Percentiles rank a stretch among this genome's conserved stretches.
These are phyloP conservation scores for Trachelus iudaicus DNA, from an alignment of 2,888 invertebrate genomes.

Conservation along the genomic window DNA sequence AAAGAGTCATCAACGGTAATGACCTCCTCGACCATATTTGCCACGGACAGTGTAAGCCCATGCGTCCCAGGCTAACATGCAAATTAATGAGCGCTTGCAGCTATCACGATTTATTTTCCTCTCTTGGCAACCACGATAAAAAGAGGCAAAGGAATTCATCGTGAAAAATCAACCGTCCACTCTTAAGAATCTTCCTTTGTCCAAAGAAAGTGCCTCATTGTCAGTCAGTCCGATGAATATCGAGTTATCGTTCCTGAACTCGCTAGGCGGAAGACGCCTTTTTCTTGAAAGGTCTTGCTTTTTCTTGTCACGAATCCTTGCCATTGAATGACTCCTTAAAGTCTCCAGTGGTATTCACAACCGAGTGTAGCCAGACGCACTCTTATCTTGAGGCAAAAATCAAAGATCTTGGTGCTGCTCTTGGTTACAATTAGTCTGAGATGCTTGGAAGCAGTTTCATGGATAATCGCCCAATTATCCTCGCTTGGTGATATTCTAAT, in stretches of 20 bases:
- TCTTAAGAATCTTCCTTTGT: background rate
- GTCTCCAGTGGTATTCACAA: background rate
- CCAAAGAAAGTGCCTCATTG: background rate
- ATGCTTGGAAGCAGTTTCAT: background rate
- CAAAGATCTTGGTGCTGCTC: background rate
- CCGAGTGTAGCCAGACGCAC: background rate
- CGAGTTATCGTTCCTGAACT: background rate
- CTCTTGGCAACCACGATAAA: background rate
- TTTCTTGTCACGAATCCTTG: background rate
- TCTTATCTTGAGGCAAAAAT: background rate
- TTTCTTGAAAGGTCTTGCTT: background rate
- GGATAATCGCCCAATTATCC: background rate
- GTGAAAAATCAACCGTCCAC: background rate
- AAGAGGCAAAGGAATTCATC: background rate
- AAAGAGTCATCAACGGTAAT: background rate
- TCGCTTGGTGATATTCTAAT: background rate
- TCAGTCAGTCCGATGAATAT: background rate
- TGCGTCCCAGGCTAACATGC: conserved; percentile 17
- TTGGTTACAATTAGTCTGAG: background rate
- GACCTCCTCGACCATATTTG: conserved; percentile 24
- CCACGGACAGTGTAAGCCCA: conserved; percentile 1
- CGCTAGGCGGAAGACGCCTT: background rate
- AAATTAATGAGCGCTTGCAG: conserved; percentile 34
- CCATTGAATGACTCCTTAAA: background rate
- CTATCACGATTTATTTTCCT: conserved; percentile 32